Conservation (phyloP, 1,140 invertebrate genomes). For the Leptopilina boulardi region DNA sequence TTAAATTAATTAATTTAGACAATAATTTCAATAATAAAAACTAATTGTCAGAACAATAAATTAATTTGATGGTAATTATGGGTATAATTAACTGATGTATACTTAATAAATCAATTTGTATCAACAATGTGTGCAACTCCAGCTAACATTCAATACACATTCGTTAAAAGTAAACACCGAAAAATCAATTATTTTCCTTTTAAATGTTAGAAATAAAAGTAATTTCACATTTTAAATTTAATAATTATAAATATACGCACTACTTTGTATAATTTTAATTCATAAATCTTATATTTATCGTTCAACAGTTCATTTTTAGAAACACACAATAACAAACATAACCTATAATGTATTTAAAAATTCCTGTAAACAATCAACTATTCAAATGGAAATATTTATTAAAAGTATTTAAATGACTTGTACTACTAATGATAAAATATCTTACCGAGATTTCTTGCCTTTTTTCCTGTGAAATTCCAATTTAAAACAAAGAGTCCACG, state of each 20-base stretch:
- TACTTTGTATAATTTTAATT: neutral
- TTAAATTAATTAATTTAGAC: no score
- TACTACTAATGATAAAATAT: neutral
- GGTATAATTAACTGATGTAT: no score
- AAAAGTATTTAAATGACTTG: neutral
- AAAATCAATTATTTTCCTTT: neutral
- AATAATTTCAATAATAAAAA: no score
- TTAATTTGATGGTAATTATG: no score
- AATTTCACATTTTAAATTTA: no score
- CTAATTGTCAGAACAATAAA: no score
- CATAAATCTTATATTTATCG: neutral
- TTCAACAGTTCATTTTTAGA: neutral
- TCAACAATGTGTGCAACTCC: no score
- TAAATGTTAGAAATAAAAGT: neutral
- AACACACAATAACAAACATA: neutral
- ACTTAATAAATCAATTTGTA: no score
- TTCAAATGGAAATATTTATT: neutral
- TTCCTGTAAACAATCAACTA: neutral
- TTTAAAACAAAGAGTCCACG: conserved; percentile 1
- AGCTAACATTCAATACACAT: no score
- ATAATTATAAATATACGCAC: no score
- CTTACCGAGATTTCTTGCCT: neutral
- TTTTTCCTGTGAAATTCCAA: neutral
- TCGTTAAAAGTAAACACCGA: no score
- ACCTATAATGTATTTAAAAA: neutral